Base-by-base conservation (phyloP, 2,888 invertebrate genomes). In the Drymonia ruficornis region DNA sequence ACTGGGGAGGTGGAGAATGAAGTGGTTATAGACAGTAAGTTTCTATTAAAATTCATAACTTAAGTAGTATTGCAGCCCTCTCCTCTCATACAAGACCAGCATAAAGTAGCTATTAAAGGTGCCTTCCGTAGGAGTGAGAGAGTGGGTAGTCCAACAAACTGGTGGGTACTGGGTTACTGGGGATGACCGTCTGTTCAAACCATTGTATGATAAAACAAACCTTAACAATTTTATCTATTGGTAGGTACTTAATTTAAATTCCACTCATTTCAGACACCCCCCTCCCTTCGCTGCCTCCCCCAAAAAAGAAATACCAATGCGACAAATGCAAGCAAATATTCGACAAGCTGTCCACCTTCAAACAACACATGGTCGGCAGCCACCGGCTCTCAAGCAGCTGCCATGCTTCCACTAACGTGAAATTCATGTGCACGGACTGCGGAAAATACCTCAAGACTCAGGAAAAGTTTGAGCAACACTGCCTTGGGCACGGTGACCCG, bases 311-410 rank as follows among this genome's bases (percentile, higher is more conserved):
- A 53, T 91, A 88, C 62, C 91, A 89, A 59, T 91, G 91, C 57
- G 86, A 87, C 55, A 87, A 89, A 69, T 91, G 91, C 70, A 86
- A 90, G 49, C 83, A 88, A 55, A 84, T 87, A 59, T 91, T 91
- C 58, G 76, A 85, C 4, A 81, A 86, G 49, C 75, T 91, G 12
- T 66, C 80, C 0, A 65, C 79, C 1, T 91, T 89, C 63, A 85
- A 84, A 18, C 77, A 83, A 18, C 91, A 91, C 63, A 81, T 87
- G 79, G 79, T 80, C 0, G 73, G 78, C 1, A 82, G 63, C 49
- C 85, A 87, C 64, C 49, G 64, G 12, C 53, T 51, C 31, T 74
- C 64, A 34, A 63, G 61, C 36, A 59, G 67, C 1, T 52, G 52
- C 7, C 61, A 63, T n/a, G 15, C 57, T 0, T 49, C 68, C 0